Conservation (phyloP, 1,140 invertebrate genomes). For the Pachyrhynchus sulphureomaculatus region DNA sequence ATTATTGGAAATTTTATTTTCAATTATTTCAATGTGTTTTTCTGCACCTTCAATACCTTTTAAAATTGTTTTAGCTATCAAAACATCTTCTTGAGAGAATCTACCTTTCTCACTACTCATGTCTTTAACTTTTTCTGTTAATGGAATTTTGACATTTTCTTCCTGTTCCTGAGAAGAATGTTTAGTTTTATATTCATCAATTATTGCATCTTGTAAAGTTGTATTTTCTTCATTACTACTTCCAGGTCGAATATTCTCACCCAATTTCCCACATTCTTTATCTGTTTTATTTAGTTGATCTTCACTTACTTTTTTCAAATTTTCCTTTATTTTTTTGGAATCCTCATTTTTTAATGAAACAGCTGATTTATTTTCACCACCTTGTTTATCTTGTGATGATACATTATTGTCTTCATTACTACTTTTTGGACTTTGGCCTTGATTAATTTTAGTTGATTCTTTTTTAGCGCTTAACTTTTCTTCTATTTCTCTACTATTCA, state of each 20-base stretch:
- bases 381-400: background rate
- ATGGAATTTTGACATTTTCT: too few relatives aligned
- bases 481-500: constrained; percentile 17
- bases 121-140: too few relatives aligned
- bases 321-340: background rate
- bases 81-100: background rate
- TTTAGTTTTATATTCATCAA: too few relatives aligned
- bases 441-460: background rate
- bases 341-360: background rate
- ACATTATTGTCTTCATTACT: background rate
- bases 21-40: constrained; percentile 1
- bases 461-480: constrained; percentile 9
- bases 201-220: too few relatives aligned
- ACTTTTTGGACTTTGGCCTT: background rate
- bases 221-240: too few relatives aligned
- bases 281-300: background rate
- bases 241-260: too few relatives aligned
- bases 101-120: background rate
- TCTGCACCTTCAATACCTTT: background rate
- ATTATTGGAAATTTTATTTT: background rate
- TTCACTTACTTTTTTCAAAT: background rate
- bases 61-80: constrained; percentile 9
- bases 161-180: too few relatives aligned
- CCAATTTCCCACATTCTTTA: too few relatives aligned
- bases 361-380: background rate